These are phyloP conservation scores for Steatornis caripensis DNA, from an alignment of 2,113 vertebrate genomes.

Conservation along the genomic window DNA sequence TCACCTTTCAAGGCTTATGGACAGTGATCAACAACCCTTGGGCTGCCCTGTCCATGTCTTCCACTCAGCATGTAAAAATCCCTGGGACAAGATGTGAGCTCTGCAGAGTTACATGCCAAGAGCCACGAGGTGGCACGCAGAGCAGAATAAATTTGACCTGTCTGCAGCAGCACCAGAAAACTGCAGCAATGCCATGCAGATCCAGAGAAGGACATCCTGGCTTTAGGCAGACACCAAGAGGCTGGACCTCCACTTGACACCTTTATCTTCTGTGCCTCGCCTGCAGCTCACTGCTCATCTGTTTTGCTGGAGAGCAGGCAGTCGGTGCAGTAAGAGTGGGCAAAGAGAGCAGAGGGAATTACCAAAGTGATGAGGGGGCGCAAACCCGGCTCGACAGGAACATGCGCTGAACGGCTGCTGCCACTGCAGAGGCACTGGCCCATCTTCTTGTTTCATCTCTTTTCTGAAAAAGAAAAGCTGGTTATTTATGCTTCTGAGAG, in stretches of 20 bases:
- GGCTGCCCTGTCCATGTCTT: neutral
- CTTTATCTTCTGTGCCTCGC: neutral
- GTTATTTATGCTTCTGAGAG: neutral
- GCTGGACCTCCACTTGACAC: neutral
- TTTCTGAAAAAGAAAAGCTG: neutral
- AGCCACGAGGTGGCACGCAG: neutral
- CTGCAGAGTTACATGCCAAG: neutral
- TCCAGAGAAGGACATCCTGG: neutral
- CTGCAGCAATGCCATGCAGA: neutral
- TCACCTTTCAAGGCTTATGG: neutral
- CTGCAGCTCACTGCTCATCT: neutral
- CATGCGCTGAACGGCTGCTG: fast-evolving
- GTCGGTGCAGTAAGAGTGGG: neutral
- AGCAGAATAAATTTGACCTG: neutral
- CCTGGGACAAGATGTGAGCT: neutral
- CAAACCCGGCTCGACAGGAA: neutral
- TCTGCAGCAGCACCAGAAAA: neutral
- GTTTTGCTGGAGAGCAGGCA: neutral
- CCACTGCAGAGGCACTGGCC: neutral
- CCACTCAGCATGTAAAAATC: neutral
- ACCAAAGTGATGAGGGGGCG: fast-evolving
- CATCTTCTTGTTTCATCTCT: neutral
- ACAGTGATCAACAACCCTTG: neutral
- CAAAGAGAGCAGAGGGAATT: neutral
- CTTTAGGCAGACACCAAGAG: neutral